Evolutionary conservation across 2,888 invertebrate species (phyloP), one percentile per base, ranked within the genome.

Genomic region (Escarpia spicata): DNA sequence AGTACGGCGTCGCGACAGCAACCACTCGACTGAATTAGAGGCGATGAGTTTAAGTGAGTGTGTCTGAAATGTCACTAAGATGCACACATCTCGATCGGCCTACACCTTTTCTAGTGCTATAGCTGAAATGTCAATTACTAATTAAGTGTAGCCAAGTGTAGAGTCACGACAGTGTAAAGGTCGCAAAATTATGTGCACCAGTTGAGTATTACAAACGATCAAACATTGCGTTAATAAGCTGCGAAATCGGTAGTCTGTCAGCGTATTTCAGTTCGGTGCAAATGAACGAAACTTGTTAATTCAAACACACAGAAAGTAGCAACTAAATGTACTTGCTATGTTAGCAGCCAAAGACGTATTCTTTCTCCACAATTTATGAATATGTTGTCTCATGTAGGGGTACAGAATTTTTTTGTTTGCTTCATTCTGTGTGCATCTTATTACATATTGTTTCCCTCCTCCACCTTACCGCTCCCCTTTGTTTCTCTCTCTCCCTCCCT

Each of bases 41-140:
- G 75, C 75, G 75, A 75, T 75, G 26, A 75, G 3, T 19, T 75
- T n/a, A 75, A 75, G 75, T 75, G 75, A 1, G 19, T 75, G 75
- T 75, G 26, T 75, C 75, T 75, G 75, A 75, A 26, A 75, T 75
- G 75, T 75, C 75, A 75, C 75, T 75, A n/a, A 75, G 75, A 75
- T 26, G n/a, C 4, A 75, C n/a, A 75, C 15, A 26, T 75, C 75
- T 75, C 75, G 75, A 75, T 75, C 75, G 75, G n/a, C 75, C 19
- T 75, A 75, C 75, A 75, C 75, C 75, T 75, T 75, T 75, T 75
- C 26, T 26, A 75, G 75, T 75, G 75, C 26, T 26, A 75, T 75
- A 75, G n/a, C 75, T 75, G n/a, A 75, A 75, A 75, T 75, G n/a
- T 75, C 26, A 26, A 75, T 75, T 75, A 75, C 6, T 75, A 75